Conservation (phyloP, 2,113 vertebrate genomes). For the Tamias sibiricus region DNA sequence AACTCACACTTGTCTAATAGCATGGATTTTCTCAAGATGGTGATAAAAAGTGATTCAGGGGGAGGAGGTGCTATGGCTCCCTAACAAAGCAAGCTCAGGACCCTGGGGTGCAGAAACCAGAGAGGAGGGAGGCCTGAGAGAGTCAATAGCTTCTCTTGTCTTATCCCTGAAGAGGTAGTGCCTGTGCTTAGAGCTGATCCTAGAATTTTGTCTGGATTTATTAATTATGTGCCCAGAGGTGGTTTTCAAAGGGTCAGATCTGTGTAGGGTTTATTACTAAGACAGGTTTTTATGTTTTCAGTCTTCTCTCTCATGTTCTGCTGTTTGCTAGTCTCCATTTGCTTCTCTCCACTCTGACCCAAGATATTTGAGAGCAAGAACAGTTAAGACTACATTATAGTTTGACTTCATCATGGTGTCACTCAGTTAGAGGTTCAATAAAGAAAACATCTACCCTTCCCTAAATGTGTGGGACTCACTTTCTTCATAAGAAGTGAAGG, state of each 20-base stretch:
- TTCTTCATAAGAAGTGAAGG: background rate
- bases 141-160: background rate
- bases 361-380: background rate
- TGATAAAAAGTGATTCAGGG: background rate
- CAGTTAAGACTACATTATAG: background rate
- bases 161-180: background rate
- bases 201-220: background rate
- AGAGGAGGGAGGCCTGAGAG: background rate
- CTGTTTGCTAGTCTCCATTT: background rate
- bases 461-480: background rate
- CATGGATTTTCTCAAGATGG: background rate
- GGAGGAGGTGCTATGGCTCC: background rate
- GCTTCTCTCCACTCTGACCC: background rate
- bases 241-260: background rate
- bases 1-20: background rate
- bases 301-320: background rate
- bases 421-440: background rate
- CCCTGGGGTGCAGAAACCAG: background rate
- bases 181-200: background rate
- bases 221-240: background rate
- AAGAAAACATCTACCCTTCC: background rate
- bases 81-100: background rate
- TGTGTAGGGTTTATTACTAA: background rate
- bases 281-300: background rate
- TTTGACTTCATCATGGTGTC: background rate